These are phyloP conservation scores for Platysternon megacephalum DNA, from an alignment of 2,113 vertebrate species.

Conservation along the genomic window DNA sequence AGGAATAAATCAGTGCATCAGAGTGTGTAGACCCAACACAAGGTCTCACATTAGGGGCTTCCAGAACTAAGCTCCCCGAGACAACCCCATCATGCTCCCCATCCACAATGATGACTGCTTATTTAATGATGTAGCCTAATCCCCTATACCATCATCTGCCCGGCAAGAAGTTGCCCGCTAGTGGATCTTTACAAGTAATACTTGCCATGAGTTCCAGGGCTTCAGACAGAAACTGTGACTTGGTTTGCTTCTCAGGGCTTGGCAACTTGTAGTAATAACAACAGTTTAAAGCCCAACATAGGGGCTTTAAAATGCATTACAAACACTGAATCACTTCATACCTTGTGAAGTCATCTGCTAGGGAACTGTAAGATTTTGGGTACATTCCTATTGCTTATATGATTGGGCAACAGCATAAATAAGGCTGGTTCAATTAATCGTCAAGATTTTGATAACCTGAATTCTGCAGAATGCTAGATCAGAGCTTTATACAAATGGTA, in stretches of 20 bases:
- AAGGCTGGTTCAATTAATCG: slow-evolving; percentile 33
- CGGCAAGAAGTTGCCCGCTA: not conserved
- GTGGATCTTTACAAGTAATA: not conserved
- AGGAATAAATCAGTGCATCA: not conserved
- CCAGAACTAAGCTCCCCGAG: not conserved
- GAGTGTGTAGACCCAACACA: not conserved
- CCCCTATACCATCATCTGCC: not conserved
- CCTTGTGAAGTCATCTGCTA: not conserved
- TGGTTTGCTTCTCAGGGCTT: not conserved
- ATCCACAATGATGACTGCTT: not conserved
- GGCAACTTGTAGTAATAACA: not conserved
- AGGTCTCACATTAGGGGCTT: not conserved
- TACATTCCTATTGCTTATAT: slow-evolving; percentile 13
- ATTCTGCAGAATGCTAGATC: slow-evolving; percentile 42
- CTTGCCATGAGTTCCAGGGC: not conserved
- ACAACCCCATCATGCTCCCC: not conserved
- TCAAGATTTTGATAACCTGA: slow-evolving; percentile 3
- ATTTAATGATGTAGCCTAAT: accelerated
- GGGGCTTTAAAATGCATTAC: not conserved
- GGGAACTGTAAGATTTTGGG: not conserved
- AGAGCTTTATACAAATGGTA: slow-evolving; percentile 40
- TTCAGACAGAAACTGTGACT: not conserved
- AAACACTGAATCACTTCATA: not conserved
- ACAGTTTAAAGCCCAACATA: not conserved
- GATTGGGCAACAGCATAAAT: slow-evolving; percentile 11